Conservation (phyloP, 2,113 vertebrate genomes). For the Chrysochloris asiatica region DNA sequence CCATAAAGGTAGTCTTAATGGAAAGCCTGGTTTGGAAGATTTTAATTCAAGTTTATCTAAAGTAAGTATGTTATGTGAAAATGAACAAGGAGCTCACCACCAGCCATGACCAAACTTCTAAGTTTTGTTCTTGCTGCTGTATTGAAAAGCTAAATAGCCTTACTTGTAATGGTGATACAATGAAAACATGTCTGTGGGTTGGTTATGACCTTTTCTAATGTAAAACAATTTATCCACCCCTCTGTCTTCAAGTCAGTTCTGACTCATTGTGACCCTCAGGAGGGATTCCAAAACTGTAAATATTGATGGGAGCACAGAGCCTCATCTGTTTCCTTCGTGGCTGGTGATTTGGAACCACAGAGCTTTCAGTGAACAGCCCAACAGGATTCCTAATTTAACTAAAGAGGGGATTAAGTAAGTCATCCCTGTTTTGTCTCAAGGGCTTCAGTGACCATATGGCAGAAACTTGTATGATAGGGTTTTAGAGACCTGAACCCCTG, state of each 20-base stretch:
- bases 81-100: not conserved
- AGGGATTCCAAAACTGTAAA: too few species aligned
- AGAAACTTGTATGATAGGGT: not conserved
- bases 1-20: not conserved
- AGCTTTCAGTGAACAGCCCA: too few species aligned
- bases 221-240: not conserved
- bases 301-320: too few species aligned
- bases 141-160: not conserved
- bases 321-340: too few species aligned
- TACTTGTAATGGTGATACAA: not conserved
- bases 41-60: slow-evolving; percentile 37
- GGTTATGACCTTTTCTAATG: not conserved
- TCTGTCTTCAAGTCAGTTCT: too few species aligned
- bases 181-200: not conserved
- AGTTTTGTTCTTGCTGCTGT: not conserved
- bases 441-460: not conserved
- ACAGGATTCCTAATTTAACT: not conserved
- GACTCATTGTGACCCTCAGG: too few species aligned
- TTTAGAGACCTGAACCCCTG: not conserved
- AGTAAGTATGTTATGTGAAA: slow-evolving; percentile 31
- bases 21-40: slow-evolving; percentile 15
- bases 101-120: not conserved
- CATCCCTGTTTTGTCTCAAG: not conserved
- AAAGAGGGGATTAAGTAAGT: not conserved
- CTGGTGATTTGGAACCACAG: too few species aligned